These are phyloP conservation scores for Misgurnus anguillicaudatus DNA, from an alignment of 2,113 vertebrate species.

Conservation along the genomic window DNA sequence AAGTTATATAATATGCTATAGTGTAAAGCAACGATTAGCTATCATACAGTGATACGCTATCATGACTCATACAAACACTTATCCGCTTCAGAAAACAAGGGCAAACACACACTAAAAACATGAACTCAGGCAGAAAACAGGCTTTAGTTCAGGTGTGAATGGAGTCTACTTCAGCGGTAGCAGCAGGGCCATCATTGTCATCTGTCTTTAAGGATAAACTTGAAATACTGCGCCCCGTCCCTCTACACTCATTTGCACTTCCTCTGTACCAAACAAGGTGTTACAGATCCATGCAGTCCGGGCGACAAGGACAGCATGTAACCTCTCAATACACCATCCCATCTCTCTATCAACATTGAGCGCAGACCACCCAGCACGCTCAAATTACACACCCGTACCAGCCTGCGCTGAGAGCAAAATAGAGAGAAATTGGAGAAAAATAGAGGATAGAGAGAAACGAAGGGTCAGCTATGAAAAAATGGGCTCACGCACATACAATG, in stretches of 20 bases:
- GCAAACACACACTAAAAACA: conserved; percentile 34
- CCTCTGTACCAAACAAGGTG: conserved; percentile 61
- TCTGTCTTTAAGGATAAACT: conserved; percentile 38
- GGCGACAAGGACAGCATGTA: conserved; percentile 65
- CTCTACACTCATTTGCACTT: conserved; percentile 73
- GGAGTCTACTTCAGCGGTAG: conserved; percentile 55
- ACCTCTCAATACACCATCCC: conserved; percentile 67
- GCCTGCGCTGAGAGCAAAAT: conserved; percentile 44
- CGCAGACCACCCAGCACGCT: conserved; percentile 57
- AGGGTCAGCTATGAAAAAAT: conserved; percentile 62
- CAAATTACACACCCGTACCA: conserved; percentile 67
- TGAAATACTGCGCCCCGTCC: conserved; percentile 8
- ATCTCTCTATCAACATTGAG: conserved; percentile 53
- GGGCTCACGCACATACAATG: conserved; percentile 68
- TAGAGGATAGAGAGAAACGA: conserved; percentile 41
- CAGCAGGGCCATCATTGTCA: conserved; percentile 57
- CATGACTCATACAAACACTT: conserved; percentile 1
- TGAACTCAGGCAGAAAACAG: conserved; percentile 60
- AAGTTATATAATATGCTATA: too few relatives aligned
- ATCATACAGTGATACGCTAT: not conserved
- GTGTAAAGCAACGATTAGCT: conserved; percentile 6
- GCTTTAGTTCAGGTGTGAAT: conserved; percentile 68
- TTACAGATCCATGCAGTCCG: conserved; percentile 64
- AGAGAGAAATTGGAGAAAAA: conserved; percentile 22
- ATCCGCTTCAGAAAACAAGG: conserved; percentile 23